A percentile compares a stretch with the other conserved stretches of the same genome.
These are phyloP conservation scores for Nannoperca obscura DNA, from an alignment of 2,797 vertebrate species.

Conservation along the genomic window DNA sequence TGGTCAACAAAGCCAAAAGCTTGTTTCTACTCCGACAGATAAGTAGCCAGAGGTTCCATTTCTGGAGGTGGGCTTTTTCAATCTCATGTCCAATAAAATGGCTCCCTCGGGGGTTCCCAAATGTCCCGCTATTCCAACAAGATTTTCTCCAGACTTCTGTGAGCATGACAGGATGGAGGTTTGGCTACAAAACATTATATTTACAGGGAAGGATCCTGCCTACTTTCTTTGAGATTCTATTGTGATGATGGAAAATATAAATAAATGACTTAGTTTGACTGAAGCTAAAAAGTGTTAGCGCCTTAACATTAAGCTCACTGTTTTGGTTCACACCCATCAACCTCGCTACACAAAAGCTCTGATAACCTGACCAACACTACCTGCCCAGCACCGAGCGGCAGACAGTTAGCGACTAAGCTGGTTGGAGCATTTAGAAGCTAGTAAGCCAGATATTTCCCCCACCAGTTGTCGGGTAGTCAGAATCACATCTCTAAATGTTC, in stretches of 20 bases:
- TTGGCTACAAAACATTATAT: not conserved
- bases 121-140: not conserved
- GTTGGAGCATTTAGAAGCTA: too few species aligned
- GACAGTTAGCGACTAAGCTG: too few species aligned
- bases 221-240: not conserved
- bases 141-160: conserved; percentile 2
- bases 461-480: too few species aligned
- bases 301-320: not conserved
- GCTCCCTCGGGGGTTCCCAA: not conserved
- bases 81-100: conserved; percentile 18
- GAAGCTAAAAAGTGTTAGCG: not conserved
- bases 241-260: not conserved
- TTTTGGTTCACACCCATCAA: too few species aligned
- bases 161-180: not conserved
- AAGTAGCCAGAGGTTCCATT: not conserved
- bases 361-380: too few species aligned
- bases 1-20: not conserved
- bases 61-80: not conserved
- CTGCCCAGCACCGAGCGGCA: too few species aligned
- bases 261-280: conserved; percentile 2
- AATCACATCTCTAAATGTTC: too few species aligned
- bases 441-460: too few species aligned
- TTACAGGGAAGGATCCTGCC: not conserved
- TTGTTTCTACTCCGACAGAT: not conserved
- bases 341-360: too few species aligned